These are phyloP conservation scores for Ptychoptera albimana DNA, from an alignment of 2,888 invertebrate genomes.

Conservation along the genomic window DNA sequence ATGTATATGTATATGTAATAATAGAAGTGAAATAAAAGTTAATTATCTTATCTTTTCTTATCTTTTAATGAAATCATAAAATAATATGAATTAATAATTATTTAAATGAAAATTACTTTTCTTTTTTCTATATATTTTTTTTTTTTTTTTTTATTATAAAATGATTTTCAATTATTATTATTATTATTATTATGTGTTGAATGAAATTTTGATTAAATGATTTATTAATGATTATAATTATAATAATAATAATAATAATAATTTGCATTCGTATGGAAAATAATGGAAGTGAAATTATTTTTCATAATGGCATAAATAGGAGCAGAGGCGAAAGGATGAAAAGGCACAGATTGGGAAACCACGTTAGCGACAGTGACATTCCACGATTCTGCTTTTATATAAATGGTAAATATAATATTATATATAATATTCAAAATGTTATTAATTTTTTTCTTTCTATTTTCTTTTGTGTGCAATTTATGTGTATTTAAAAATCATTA, in stretches of 20 bases:
- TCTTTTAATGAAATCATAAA: constrained; percentile 2
- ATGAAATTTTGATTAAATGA: no score
- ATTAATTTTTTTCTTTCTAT: no score
- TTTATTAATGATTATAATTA: no score
- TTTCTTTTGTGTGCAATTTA: no score
- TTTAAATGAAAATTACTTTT: not conserved
- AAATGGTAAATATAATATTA: not conserved
- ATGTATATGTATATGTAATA: not conserved
- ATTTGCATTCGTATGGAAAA: not conserved
- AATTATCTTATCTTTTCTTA: constrained; percentile 4
- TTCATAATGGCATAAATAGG: constrained; percentile 3
- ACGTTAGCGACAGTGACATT: constrained; percentile 34
- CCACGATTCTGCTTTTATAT: constrained; percentile 17
- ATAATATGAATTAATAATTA: constrained; percentile 1
- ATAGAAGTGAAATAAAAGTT: not conserved
- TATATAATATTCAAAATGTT: not conserved
- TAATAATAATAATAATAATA: no score
- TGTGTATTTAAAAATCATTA: no score
- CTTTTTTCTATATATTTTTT: constrained; percentile 4
- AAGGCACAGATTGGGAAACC: constrained; percentile 34
- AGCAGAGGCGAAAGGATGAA: constrained; percentile 11
- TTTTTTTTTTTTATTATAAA: not conserved
- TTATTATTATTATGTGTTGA: no score
- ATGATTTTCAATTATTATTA: no score
- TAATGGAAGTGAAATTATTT: constrained; percentile 4